phyloP scores from a whole-genome alignment of 2,888 invertebrate genomes.

The Drosophila ustulata region DNA sequence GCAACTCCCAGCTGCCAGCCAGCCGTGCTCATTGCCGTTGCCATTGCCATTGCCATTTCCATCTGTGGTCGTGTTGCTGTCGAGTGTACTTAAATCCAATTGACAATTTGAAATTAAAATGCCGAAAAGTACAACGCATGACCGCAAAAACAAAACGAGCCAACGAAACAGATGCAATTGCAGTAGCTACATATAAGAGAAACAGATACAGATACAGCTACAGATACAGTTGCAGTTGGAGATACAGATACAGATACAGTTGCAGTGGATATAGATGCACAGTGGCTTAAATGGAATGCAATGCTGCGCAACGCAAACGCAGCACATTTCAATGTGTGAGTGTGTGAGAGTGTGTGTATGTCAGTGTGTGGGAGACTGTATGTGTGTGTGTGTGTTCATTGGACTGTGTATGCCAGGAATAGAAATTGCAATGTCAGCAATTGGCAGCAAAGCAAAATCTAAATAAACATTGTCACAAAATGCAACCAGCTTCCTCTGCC shows the following conservation, averaged over 20 bases:
- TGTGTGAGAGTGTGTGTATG: conserved; percentile 13
- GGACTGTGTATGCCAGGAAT: conserved; percentile 67
- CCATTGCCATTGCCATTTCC: conserved; percentile 3
- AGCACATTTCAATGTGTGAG: conserved; percentile 59
- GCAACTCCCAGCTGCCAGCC: neutral
- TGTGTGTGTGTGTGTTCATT: conserved; percentile 41
- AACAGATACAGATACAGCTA: neutral
- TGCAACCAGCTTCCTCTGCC: conserved; percentile 59
- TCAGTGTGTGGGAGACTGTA: conserved; percentile 23
- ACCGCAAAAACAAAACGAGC: conserved; percentile 62
- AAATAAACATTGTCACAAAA: conserved; percentile 82
- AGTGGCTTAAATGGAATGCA: conserved; percentile 68
- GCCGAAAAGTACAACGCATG: conserved; percentile 74
- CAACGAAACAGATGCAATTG: conserved; percentile 39
- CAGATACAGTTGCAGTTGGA: conserved; percentile 7
- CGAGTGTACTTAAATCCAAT: conserved; percentile 77
- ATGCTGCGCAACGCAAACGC: conserved; percentile 69
- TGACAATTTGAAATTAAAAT: conserved; percentile 80
- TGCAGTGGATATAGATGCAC: conserved; percentile 29
- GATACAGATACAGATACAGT: conserved; percentile 24
- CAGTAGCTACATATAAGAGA: neutral
- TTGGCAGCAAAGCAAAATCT: conserved; percentile 82
- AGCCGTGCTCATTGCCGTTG: neutral
- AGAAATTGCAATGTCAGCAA: conserved; percentile 82
- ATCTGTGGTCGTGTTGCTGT: conserved; percentile 56